Base-by-base conservation (phyloP, 2,888 invertebrate species). In the Pseudanteris insignis region DNA sequence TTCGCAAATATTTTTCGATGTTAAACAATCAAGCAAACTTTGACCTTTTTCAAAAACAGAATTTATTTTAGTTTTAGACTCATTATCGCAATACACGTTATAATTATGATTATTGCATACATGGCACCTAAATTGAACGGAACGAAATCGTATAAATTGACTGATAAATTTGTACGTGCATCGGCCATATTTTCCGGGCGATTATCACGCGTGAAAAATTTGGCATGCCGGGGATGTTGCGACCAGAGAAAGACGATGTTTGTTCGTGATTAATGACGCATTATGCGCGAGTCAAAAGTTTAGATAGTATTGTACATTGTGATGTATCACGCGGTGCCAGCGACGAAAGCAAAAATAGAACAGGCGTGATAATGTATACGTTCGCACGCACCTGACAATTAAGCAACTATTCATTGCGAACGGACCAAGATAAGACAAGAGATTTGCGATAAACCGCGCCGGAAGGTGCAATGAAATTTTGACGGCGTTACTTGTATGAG, bases 381-480 rank as follows among this genome's bases (percentile, higher is more conserved):
- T 62, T 62, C 62, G 41, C 57, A 57, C 62, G 62, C 57, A 62
- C 55, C 62, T 62, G 62, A 51, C 57, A 57, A 46, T 62, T 55
- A 51, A 55, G 57, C 57, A 62, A 44, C 46, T 57, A 62, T 62
- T 47, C 50, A 62, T 53, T 47, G 57, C 47, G 62, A 47, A 50
- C 38, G 46, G 50, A 53, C 48, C 33, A 47, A 51, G 62, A 62
- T 62, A 62, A 62, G 62, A 62, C 44, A 55, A 61, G 55, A 50
- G 54, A 58, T 25, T 37, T 41, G 47, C 43, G 36, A 57, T 53
- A 55, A 47, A 38, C 46, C 58, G 41, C 30, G 47, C 44, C 38
- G 46, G 38, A 57, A 47, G 54, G 66, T 64, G 62, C 60, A 63
- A 63, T 62, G 66, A 69, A 43, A 63, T 60, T n/a, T 62, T 63